Evolutionary conservation across 1,140 invertebrate species (phyloP), one percentile per base, ranked within the genome.

Genomic region (Trachymyrmex cornetzi): DNA sequence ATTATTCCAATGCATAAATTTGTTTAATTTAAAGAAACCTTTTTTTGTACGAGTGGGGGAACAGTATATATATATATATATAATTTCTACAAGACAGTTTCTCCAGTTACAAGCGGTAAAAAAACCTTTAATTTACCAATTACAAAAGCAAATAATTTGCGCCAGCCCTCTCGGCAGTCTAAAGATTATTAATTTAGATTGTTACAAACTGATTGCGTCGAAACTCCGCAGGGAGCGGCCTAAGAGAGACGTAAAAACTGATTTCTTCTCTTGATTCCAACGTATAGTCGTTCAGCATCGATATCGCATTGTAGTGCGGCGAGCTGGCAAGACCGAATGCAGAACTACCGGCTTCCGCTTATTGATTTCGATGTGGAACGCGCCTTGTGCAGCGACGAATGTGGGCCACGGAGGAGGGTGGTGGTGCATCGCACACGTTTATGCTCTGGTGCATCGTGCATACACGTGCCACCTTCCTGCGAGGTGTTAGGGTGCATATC

Each of bases 321-420:
- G 53, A 79, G 79, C 82, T 87, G 80, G 88, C 81, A 84, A 87
- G 71, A 74, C 79, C 88, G 85, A 92, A 93, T 91, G 79, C 85
- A 88, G 87, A 91, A 92, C 87, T 91, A 86, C 81, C 88, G 90
- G 92, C 91, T 94, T 95, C 93, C 93, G 93, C 92, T 94, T 95
- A 95, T 95, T 94, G 94, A 95, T 95, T 95, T 93, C 92, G 88
- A 89, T 85, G 89, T 90, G 87, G 77, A 89, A 86, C 61, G 55
- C 64, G 87, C 71, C 61, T 50, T 64, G 77, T 74, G 79, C 50
- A 12, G 66, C 63, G 86, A 89, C 90, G 89, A 92, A 94, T 93
- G 90, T 94, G 93, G 92, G 93, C 93, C 92, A 94, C 90, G 85
- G 75, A 48, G 71, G 77, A 48, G 71, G 75, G 38, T 81, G 66